Base-by-base conservation (phyloP, 2,797 vertebrate species). In the Onychomys torridus region DNA sequence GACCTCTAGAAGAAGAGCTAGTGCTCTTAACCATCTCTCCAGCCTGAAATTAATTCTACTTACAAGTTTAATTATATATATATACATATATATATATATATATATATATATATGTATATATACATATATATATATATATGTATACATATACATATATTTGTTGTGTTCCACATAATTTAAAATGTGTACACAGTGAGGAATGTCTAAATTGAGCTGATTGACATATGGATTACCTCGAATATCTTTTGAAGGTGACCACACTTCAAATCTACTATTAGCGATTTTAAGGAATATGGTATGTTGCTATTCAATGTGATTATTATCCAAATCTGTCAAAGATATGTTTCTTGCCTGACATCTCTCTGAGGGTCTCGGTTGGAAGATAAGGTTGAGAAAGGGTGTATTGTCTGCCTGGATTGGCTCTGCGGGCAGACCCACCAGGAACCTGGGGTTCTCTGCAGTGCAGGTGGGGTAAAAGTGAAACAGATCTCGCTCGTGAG, bases 401-500 rank as follows among this genome's bases (percentile, higher is more conserved):
- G 0, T 1, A 34, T 16, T 34, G 25, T 52, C 23, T 1, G 4
- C 23, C 14, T 3, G 29, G 3, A 57, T 17, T 0, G 12, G 25
- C 11, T 89, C 32, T 29, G 37, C 8, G 7, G 46, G 1, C 4
- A 43, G 37, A 52, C 23, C 6, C 27, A 12, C 17, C 10, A 14
- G 67, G 82, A 59, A 29, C 29, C 0, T 0, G 6, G 49, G 4
- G 6, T 13, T 71, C 78, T 69, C 46, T 14, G 76, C 14, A 5
- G 59, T 2, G 19, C 0, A 21, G 61, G 8, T 1, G 14, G 61
- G 19, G 8, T 4, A 0, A 29, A 49, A 25, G 40, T 43, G 73
- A 69, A 75, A 61, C 10, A 12, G 17, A 3, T 25, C 16, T 69
- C 9, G 0, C 16, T 69, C 9, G 0, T 0, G 5, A 37, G 12